These are phyloP conservation scores for Corythaixoides concolor DNA, from an alignment of 2,113 vertebrate genomes.

Conservation along the genomic window DNA sequence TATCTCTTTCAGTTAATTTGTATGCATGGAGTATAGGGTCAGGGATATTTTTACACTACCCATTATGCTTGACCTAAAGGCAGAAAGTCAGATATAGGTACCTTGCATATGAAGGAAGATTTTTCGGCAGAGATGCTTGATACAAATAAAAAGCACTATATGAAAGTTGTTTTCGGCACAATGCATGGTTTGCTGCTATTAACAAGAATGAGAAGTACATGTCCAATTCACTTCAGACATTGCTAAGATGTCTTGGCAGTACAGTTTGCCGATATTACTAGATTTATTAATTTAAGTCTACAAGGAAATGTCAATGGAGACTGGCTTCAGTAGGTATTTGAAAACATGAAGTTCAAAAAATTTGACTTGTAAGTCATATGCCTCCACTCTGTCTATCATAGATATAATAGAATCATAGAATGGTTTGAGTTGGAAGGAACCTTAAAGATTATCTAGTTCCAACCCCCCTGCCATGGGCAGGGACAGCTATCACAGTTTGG, in stretches of 20 bases:
- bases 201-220: background rate
- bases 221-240: background rate
- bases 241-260: background rate
- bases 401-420: no score
- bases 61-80: background rate
- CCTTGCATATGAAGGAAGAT: accelerated
- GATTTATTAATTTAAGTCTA: background rate
- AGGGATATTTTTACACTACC: background rate
- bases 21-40: background rate
- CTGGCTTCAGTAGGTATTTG: background rate
- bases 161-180: background rate
- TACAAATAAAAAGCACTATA: background rate
- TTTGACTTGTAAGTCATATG: background rate
- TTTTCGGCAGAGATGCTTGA: background rate
- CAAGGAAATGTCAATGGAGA: background rate
- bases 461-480: no score
- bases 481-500: background rate
- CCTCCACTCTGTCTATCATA: background rate
- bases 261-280: background rate
- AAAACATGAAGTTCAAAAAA: background rate
- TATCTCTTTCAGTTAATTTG: background rate
- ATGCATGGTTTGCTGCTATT: background rate
- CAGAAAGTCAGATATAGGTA: background rate
- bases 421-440: no score
- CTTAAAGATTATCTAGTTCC: no score